Evolutionary conservation across 2,113 vertebrate species (phyloP).

Genomic region (Glaucidium brasilianum): DNA sequence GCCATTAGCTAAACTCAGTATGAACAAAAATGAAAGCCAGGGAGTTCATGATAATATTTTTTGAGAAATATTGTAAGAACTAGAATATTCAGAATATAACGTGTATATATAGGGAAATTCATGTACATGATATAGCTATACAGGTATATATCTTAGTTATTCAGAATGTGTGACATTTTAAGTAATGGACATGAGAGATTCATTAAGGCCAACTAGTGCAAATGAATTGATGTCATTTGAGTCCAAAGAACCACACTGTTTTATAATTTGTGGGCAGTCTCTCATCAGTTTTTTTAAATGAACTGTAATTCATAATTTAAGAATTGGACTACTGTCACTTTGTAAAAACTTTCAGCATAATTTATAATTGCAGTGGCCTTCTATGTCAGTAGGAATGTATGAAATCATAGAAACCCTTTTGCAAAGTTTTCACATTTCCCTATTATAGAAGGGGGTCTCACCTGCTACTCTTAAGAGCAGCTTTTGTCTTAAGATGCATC

Average conservation of each 20-base stretch:
- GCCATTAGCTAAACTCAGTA: background rate
- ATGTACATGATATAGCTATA: background rate
- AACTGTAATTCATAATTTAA: background rate
- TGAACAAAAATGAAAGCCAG: background rate
- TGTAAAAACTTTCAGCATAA: background rate
- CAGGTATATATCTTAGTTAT: background rate
- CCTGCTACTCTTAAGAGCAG: background rate
- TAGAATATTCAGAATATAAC: background rate
- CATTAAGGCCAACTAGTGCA: background rate
- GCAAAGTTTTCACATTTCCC: background rate
- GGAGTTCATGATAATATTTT: background rate
- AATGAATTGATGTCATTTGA: background rate
- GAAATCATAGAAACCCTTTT: background rate
- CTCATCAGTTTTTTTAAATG: background rate
- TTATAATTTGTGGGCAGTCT: background rate
- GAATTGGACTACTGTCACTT: background rate
- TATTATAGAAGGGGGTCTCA: background rate
- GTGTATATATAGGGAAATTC: background rate
- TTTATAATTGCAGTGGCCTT: background rate
- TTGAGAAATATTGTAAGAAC: background rate
- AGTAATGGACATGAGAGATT: background rate
- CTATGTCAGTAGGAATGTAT: background rate
- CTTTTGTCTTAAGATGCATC: background rate
- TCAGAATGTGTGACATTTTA: background rate
- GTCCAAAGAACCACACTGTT: background rate